Conservation (phyloP, 2,888 invertebrate species). For the Ferrisia virgata region DNA sequence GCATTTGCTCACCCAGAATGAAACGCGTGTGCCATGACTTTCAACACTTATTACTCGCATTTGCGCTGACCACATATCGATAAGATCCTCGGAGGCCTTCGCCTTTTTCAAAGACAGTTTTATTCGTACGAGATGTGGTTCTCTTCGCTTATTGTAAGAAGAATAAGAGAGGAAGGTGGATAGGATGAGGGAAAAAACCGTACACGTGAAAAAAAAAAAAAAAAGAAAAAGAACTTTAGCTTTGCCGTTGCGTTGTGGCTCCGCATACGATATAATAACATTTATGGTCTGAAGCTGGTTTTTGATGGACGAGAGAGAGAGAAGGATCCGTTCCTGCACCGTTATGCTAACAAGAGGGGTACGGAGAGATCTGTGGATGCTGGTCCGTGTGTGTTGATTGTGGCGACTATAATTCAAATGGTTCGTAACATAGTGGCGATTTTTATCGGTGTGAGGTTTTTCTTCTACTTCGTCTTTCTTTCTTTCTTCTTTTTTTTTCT, state of each 20-base stretch:
- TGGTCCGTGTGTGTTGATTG: slow-evolving; percentile 41
- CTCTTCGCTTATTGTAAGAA: background rate
- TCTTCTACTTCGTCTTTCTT: too few species aligned
- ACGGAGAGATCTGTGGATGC: slow-evolving; percentile 35
- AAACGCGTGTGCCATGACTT: slow-evolving; percentile 36
- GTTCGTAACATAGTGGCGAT: slow-evolving; percentile 42
- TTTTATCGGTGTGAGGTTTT: background rate
- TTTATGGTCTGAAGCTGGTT: slow-evolving; percentile 41
- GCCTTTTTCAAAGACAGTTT: slow-evolving; percentile 24
- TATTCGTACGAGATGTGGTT: background rate
- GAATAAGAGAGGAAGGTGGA: background rate
- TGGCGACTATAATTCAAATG: slow-evolving; percentile 44
- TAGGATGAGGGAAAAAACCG: background rate
- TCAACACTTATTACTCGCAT: slow-evolving; percentile 29
- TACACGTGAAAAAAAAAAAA: background rate
- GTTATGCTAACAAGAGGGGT: slow-evolving; percentile 44
- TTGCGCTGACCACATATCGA: slow-evolving; percentile 4
- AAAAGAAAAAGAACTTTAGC: slow-evolving; percentile 6
- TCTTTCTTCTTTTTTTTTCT: too few species aligned
- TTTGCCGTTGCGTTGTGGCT: slow-evolving; percentile 21
- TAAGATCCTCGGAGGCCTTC: slow-evolving; percentile 19
- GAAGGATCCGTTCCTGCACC: slow-evolving; percentile 31
- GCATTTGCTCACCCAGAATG: slow-evolving; percentile 14
- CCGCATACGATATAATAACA: slow-evolving; percentile 29
- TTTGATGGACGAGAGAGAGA: slow-evolving; percentile 43